Evolutionary conservation across 2,888 invertebrate genomes (phyloP).

Genomic region (Andrena chrysosceles): DNA sequence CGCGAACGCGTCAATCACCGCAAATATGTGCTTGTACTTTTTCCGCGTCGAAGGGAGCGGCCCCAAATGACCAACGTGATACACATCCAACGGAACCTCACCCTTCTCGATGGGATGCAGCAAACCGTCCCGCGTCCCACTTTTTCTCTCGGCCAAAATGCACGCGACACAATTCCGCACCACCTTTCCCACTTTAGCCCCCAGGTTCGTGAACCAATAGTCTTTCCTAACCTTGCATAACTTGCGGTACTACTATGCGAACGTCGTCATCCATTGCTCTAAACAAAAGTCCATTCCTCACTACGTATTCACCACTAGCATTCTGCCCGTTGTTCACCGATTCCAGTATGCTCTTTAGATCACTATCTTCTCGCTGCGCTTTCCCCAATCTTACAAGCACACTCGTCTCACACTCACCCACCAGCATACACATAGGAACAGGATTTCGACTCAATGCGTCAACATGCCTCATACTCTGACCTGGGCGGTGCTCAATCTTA

Average conservation of each 20-base stretch:
- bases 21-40: conserved; percentile 1
- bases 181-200: background rate
- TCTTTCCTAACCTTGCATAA: background rate
- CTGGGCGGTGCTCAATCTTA: background rate
- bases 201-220: background rate
- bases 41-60: background rate
- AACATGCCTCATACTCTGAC: conserved; percentile 1
- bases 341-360: background rate
- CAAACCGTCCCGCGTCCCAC: background rate
- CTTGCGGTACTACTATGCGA: background rate
- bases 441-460: conserved; percentile 11
- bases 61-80: background rate
- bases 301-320: background rate
- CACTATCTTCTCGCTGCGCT: background rate
- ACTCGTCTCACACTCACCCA: conserved; percentile 13
- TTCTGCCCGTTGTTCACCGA: background rate
- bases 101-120: background rate
- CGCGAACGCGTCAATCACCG: background rate
- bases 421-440: background rate
- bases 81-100: background rate
- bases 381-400: background rate
- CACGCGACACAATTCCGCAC: background rate
- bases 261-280: background rate
- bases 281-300: background rate
- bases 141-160: background rate